Evolutionary conservation across 2,113 vertebrate species (phyloP).

Genomic region (Rattus rattus): DNA sequence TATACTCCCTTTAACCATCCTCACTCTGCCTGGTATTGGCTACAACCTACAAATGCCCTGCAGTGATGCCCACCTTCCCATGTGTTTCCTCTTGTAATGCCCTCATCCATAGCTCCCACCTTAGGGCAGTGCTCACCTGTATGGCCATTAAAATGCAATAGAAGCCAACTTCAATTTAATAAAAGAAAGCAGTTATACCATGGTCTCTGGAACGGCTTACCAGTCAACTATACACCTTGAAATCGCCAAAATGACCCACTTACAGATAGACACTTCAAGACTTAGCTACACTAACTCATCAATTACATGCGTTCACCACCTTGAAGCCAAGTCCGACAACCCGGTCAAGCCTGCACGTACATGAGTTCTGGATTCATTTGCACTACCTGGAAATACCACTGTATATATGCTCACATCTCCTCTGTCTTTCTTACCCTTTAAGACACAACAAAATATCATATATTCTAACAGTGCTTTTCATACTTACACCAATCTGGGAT

Average conservation of each 20-base stretch:
- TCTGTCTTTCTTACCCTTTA: conserved; percentile 20
- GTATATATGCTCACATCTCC: neutral
- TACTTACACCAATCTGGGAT: neutral
- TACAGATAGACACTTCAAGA: neutral
- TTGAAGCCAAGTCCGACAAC: neutral
- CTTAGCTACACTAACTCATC: neutral
- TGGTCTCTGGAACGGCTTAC: neutral
- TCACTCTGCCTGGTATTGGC: neutral
- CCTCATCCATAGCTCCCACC: no score
- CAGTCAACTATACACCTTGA: neutral
- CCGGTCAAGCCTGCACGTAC: neutral
- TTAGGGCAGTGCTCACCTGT: neutral
- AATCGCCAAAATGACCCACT: neutral
- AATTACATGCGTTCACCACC: neutral
- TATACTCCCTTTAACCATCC: neutral
- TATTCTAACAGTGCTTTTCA: conserved; percentile 15
- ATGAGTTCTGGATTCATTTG: neutral
- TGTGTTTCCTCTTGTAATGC: neutral
- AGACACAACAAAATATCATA: neutral
- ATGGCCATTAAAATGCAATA: neutral
- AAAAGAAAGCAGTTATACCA: neutral
- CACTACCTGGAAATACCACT: neutral
- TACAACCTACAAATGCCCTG: neutral
- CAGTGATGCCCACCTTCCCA: neutral
- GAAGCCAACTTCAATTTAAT: neutral